phyloP scores from a whole-genome alignment of 2,888 invertebrate species.

The Dasypolia templi region DNA sequence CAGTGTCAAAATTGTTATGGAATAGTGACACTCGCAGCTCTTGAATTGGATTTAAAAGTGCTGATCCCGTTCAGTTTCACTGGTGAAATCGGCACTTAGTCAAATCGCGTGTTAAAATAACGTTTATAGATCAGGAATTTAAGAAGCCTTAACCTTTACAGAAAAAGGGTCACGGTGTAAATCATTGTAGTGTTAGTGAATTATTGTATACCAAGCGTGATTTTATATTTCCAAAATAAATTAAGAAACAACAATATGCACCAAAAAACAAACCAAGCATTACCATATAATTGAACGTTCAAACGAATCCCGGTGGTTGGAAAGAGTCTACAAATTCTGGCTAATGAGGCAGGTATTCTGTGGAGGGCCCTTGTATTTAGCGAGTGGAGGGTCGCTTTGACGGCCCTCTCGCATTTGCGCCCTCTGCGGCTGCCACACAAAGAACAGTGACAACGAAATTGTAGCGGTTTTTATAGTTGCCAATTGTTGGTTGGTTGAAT shows the following conservation, averaged over 20 bases:
- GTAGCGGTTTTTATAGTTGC: slow-evolving; percentile 23
- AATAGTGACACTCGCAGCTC: too few species aligned
- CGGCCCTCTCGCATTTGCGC: slow-evolving; percentile 36
- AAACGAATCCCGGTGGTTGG: slow-evolving; percentile 38
- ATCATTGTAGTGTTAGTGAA: background rate
- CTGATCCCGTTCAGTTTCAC: too few species aligned
- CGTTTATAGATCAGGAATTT: background rate
- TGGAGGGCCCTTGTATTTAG: slow-evolving; percentile 55
- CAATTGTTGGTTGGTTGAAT: slow-evolving; percentile 10
- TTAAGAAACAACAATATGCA: background rate
- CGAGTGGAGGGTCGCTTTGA: slow-evolving; percentile 53
- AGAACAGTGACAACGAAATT: slow-evolving; percentile 38
- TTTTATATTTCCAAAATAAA: background rate
- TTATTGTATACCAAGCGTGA: background rate
- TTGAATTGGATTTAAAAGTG: too few species aligned
- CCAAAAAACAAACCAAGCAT: slow-evolving; percentile 1
- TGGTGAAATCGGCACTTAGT: too few species aligned
- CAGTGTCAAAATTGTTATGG: too few species aligned
- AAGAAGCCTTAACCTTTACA: background rate
- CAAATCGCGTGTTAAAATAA: too few species aligned
- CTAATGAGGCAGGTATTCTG: slow-evolving; percentile 61
- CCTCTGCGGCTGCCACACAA: slow-evolving; percentile 33
- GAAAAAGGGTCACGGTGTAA: background rate
- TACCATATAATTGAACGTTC: slow-evolving; percentile 10
- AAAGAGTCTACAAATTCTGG: slow-evolving; percentile 44